Conservation (phyloP, 2,888 invertebrate genomes). For the Nasonia oneida region DNA sequence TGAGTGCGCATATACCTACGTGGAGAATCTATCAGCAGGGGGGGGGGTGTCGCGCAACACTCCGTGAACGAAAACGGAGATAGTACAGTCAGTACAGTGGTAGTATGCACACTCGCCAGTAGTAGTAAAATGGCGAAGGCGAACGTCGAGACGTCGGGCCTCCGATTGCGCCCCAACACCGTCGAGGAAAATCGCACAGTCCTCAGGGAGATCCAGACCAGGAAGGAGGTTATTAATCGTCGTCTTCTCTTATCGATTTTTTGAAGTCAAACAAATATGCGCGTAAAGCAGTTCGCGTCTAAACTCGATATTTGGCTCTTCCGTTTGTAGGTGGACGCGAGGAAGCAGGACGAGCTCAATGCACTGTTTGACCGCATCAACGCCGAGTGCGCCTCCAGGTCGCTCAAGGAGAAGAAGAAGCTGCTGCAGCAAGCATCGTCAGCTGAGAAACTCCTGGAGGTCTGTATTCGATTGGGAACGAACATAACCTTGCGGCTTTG, state of each 20-base stretch:
- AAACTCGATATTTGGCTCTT: neutral
- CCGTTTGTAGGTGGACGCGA: slow-evolving; percentile 66
- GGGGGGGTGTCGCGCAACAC: neutral
- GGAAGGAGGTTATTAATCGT: slow-evolving; percentile 54
- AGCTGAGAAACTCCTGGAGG: slow-evolving; percentile 33
- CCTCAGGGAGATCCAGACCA: slow-evolving; percentile 40
- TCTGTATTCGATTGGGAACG: neutral
- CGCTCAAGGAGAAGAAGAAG: slow-evolving; percentile 32
- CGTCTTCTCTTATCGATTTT: neutral
- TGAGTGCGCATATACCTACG: neutral
- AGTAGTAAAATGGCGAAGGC: slow-evolving; percentile 59
- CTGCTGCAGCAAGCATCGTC: neutral
- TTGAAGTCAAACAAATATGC: neutral
- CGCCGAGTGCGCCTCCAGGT: slow-evolving; percentile 62
- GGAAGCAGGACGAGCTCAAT: slow-evolving; percentile 66
- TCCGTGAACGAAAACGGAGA: slow-evolving; percentile 22
- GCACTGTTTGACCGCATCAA: slow-evolving; percentile 71
- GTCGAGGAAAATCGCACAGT: slow-evolving; percentile 49
- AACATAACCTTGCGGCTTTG: slow-evolving; percentile 52
- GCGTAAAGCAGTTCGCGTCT: neutral
- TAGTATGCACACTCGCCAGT: neutral
- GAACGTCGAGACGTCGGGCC: slow-evolving; percentile 28
- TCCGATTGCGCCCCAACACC: slow-evolving; percentile 55
- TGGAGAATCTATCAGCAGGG: neutral
- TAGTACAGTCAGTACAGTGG: neutral